These are phyloP conservation scores for Theonella swinhoei DNA, from an alignment of 37 sponge, comb jelly and placozoan genomes.

Conservation along the genomic window DNA sequence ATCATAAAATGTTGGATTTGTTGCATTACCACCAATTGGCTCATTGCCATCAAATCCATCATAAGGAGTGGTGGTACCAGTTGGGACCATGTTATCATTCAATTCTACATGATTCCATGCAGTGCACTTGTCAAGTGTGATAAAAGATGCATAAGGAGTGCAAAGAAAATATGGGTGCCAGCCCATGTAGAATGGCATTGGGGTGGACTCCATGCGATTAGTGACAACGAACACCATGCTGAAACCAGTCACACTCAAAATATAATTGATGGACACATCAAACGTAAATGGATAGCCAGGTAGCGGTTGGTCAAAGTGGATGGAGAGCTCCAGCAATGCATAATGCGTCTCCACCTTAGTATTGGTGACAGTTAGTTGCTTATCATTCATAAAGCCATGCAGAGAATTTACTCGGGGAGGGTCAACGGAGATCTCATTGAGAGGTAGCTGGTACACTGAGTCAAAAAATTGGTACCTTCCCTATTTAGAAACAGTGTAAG, in stretches of 20 bases:
- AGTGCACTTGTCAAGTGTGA: slow-evolving; percentile 54
- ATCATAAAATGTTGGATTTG: slow-evolving; percentile 66
- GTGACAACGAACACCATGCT: slow-evolving; percentile 15
- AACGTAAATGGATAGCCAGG: slow-evolving; percentile 72
- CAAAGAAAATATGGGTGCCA: slow-evolving; percentile 84
- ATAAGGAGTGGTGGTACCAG: slow-evolving; percentile 53
- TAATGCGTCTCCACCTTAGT: neutral
- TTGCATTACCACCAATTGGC: slow-evolving; percentile 62
- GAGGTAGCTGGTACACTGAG: slow-evolving; percentile 37
- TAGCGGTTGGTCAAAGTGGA: slow-evolving; percentile 24
- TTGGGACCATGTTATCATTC: slow-evolving; percentile 57
- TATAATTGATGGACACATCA: slow-evolving; percentile 43
- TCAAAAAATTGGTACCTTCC: slow-evolving; percentile 73
- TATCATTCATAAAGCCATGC: slow-evolving; percentile 60
- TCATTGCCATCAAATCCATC: slow-evolving; percentile 37
- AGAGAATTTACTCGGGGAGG: slow-evolving; percentile 51
- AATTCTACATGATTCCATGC: slow-evolving; percentile 62
- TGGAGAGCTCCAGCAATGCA: slow-evolving; percentile 7
- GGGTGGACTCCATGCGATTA: slow-evolving; percentile 30
- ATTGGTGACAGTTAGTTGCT: slow-evolving; percentile 12
- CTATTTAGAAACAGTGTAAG: slow-evolving; percentile 1
- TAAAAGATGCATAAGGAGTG: slow-evolving; percentile 40
- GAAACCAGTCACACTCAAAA: slow-evolving; percentile 37
- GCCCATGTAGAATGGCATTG: slow-evolving; percentile 73
- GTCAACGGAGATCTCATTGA: slow-evolving; percentile 48